Evolutionary conservation across 2,113 vertebrate genomes (phyloP).

Genomic region (Platycercus adscitus): DNA sequence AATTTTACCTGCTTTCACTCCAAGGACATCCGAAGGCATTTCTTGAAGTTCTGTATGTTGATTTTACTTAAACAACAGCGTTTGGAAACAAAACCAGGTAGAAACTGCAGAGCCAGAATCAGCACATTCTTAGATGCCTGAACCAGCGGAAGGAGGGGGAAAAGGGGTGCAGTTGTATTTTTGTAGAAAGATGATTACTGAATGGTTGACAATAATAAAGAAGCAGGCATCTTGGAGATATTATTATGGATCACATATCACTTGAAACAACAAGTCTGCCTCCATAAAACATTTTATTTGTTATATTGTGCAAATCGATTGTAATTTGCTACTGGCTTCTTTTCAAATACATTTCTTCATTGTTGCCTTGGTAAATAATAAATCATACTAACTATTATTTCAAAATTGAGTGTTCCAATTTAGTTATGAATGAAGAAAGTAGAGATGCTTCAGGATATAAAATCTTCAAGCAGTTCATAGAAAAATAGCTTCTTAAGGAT

Average conservation of each 20-base stretch:
- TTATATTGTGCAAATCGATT: constrained; percentile 67
- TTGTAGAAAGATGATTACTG: constrained; percentile 57
- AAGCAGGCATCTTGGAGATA: constrained; percentile 50
- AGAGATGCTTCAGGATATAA: constrained; percentile 43
- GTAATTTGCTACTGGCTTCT: constrained; percentile 59
- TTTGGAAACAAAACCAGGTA: neutral
- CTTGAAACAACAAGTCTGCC: constrained; percentile 40
- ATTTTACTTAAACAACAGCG: neutral
- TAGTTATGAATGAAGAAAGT: constrained; percentile 59
- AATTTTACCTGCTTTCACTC: neutral
- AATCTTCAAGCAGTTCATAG: constrained; percentile 34
- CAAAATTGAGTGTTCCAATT: constrained; percentile 62
- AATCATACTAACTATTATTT: constrained; percentile 67
- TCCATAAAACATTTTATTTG: constrained; percentile 63
- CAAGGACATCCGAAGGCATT: neutral
- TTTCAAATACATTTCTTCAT: constrained; percentile 55
- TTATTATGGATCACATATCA: constrained; percentile 56
- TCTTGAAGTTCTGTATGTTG: neutral
- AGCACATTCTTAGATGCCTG: neutral
- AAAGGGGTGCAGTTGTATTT: neutral
- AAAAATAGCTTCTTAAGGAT: constrained; percentile 28
- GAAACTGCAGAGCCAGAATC: neutral
- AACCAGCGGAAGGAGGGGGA: accelerated
- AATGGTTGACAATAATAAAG: constrained; percentile 59
- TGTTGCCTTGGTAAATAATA: constrained; percentile 60